A percentile compares a stretch with the other conserved stretches of the same genome.
These are phyloP conservation scores for Lochmaea crataegi DNA, from an alignment of 2,888 invertebrate species.

Conservation along the genomic window DNA sequence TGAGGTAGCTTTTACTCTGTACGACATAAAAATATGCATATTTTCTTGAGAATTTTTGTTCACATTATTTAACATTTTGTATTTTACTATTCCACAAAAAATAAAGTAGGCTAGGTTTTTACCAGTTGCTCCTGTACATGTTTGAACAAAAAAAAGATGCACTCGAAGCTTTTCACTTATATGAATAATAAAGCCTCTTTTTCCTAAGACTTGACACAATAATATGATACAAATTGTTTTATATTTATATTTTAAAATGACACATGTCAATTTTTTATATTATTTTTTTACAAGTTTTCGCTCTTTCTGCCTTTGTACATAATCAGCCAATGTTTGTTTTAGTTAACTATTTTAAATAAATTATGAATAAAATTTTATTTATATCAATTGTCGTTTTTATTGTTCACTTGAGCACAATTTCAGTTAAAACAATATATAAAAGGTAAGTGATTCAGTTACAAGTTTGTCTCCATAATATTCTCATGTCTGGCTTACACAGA, in stretches of 20 bases:
- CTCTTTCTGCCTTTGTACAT: slow-evolving; percentile 29
- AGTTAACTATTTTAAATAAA: slow-evolving; percentile 29
- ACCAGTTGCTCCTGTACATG: slow-evolving; percentile 3
- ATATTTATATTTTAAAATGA: slow-evolving; percentile 23
- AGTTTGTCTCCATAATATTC: too few relatives aligned
- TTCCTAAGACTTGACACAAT: slow-evolving; percentile 23
- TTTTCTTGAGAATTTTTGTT: too few relatives aligned
- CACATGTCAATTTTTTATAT: slow-evolving; percentile 22
- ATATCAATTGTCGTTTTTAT: slow-evolving; percentile 8
- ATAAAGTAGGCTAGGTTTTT: background rate
- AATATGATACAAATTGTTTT: slow-evolving; percentile 22
- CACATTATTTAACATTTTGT: background rate
- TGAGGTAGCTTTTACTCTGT: too few relatives aligned
- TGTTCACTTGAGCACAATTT: background rate
- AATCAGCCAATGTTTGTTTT: slow-evolving; percentile 26
- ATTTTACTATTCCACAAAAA: slow-evolving; percentile 3
- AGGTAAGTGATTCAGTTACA: too few relatives aligned
- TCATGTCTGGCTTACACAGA: too few relatives aligned
- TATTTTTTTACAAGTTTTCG: slow-evolving; percentile 17
- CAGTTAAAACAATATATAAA: too few relatives aligned
- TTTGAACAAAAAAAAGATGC: slow-evolving; percentile 19
- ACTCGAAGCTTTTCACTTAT: slow-evolving; percentile 23
- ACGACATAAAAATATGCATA: too few relatives aligned
- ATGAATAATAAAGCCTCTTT: slow-evolving; percentile 19
- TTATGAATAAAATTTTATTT: slow-evolving; percentile 33